Evolutionary conservation across 2,888 invertebrate species (phyloP).

Genomic region (Ariolimax columbianus): DNA sequence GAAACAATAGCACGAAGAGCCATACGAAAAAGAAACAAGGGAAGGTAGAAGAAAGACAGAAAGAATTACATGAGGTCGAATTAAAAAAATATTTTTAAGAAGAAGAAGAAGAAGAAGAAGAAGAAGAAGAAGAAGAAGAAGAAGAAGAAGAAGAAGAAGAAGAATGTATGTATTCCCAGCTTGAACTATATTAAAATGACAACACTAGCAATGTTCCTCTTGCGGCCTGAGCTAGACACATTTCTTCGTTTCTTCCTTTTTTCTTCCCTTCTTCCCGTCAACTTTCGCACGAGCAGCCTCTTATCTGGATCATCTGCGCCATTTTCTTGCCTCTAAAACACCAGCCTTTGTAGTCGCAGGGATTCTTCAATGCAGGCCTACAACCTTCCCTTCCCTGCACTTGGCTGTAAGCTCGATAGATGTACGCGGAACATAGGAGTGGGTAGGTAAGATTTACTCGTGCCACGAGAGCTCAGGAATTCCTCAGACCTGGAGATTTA

Average conservation of each 20-base stretch:
- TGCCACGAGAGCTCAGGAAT: neutral
- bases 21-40: neutral
- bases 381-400: neutral
- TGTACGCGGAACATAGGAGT: neutral
- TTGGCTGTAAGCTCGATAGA: neutral
- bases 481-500: neutral
- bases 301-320: neutral
- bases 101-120: neutral
- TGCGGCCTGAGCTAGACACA: neutral
- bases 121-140: neutral
- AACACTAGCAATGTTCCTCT: neutral
- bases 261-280: neutral
- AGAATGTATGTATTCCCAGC: neutral
- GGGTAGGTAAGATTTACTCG: neutral
- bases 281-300: neutral
- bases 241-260: neutral
- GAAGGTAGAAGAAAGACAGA: too few species aligned
- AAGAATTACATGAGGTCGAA: neutral
- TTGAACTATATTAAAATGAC: neutral
- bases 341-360: neutral
- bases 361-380: neutral
- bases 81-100: too few species aligned
- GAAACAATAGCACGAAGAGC: too few species aligned
- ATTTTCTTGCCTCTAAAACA: neutral
- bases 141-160: too few species aligned